Evolutionary conservation across 2,113 vertebrate species (phyloP).

Genomic region (Trichomycterus rosablanca): DNA sequence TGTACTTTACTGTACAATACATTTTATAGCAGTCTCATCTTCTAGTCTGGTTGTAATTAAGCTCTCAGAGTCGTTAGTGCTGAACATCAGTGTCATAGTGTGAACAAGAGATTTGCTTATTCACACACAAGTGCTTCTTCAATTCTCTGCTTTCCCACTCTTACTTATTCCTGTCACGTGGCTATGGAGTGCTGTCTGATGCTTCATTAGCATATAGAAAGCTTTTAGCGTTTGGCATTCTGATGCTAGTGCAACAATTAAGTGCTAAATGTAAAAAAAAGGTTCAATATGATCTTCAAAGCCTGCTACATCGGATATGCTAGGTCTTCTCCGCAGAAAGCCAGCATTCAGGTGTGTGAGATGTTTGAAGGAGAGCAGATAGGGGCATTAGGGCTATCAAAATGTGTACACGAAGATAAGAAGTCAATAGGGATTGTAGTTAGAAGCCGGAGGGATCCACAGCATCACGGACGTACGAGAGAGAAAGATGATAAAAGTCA

Average conservation of each 20-base stretch:
- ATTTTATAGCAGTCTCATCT: too few species aligned
- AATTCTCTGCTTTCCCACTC: conserved; percentile 61
- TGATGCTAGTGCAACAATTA: conserved; percentile 22
- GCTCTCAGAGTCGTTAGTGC: conserved; percentile 46
- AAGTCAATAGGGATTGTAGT: conserved; percentile 18
- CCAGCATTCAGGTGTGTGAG: conserved; percentile 17
- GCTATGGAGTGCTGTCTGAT: conserved; percentile 45
- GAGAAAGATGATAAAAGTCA: conserved; percentile 14
- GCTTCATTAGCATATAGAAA: conserved; percentile 35
- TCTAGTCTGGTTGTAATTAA: conserved; percentile 49
- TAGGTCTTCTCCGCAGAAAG: too few species aligned
- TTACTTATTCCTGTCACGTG: conserved; percentile 61
- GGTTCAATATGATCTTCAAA: too few species aligned
- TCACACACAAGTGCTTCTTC: conserved; percentile 52
- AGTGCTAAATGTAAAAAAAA: conserved; percentile 9
- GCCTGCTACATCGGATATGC: too few species aligned
- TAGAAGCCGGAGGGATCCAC: conserved; percentile 18
- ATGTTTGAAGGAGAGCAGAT: conserved; percentile 41
- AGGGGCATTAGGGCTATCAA: neutral
- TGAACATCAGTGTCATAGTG: conserved; percentile 51
- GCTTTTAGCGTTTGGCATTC: conserved; percentile 6
- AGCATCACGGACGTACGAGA: conserved; percentile 15
- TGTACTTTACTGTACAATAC: too few species aligned
- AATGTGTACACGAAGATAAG: conserved; percentile 68
- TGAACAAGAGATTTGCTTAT: conserved; percentile 49